Conservation (phyloP, 2,888 invertebrate species). For the Andrena bucephala region DNA sequence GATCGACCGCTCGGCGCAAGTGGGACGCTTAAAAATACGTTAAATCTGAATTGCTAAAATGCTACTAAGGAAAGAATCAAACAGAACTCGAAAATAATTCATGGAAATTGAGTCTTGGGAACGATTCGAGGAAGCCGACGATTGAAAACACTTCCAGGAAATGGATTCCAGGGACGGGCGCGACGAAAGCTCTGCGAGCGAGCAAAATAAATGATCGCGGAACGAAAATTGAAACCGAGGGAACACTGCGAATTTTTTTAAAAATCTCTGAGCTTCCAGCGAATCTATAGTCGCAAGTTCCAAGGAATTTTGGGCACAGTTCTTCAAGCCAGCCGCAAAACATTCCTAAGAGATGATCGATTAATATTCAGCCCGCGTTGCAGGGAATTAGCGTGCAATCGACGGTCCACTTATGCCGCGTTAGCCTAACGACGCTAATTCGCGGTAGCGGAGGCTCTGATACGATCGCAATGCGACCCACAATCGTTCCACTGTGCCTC, state of each 20-base stretch:
- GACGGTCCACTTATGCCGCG: constrained; percentile 61
- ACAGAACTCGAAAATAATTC: neutral
- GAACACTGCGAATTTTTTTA: no score
- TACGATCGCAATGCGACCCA: constrained; percentile 47
- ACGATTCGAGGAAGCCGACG: neutral
- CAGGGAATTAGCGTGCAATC: constrained; percentile 62
- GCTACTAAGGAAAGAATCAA: neutral
- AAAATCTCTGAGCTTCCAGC: no score
- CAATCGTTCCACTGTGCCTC: constrained; percentile 57
- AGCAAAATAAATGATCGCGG: neutral
- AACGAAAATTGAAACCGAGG: neutral
- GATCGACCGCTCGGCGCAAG: no score
- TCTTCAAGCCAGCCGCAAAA: neutral
- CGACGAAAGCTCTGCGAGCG: no score
- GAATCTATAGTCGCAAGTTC: neutral
- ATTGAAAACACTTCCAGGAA: constrained; percentile 28
- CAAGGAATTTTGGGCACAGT: neutral
- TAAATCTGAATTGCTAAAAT: constrained; percentile 13
- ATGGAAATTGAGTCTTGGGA: neutral
- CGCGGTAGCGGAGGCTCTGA: constrained; percentile 36
- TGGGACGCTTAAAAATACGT: neutral
- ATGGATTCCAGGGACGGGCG: neutral
- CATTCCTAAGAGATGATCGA: neutral
- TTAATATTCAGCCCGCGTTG: constrained; percentile 40
- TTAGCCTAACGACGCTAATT: constrained; percentile 68